Evolutionary conservation across 2,888 invertebrate genomes (phyloP).

Genomic region (Pammene aurita): DNA sequence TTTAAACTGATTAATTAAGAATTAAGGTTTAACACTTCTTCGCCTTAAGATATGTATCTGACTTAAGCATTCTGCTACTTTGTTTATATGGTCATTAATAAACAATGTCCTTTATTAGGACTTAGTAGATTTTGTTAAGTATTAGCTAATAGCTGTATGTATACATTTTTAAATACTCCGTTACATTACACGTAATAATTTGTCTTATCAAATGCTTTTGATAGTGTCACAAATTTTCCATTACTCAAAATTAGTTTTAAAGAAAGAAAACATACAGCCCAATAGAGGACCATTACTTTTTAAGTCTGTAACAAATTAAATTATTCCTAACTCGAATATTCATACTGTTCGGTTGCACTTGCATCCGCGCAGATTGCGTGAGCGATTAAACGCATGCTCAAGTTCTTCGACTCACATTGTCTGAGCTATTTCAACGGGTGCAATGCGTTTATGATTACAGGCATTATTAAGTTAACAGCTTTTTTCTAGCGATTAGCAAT

Average conservation of each 20-base stretch:
- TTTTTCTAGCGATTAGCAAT: conserved; percentile 5
- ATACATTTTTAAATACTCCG: too few species aligned
- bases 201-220: too few species aligned
- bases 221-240: too few species aligned
- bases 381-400: conserved; percentile 1
- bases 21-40: too few species aligned
- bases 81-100: too few species aligned
- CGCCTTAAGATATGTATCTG: too few species aligned
- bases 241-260: not conserved
- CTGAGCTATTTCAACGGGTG: not conserved
- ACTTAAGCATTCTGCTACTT: too few species aligned
- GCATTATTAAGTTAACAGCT: conserved; percentile 9
- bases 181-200: too few species aligned
- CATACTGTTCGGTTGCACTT: not conserved
- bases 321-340: not conserved
- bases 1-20: too few species aligned
- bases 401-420: conserved; percentile 5
- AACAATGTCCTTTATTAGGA: too few species aligned
- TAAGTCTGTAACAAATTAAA: not conserved
- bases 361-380: conserved; percentile 2
- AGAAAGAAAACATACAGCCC: not conserved
- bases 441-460: conserved; percentile 3
- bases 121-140: too few species aligned
- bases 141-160: too few species aligned
- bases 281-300: not conserved